A percentile compares a stretch with the other conserved stretches of the same genome.
Evolutionary conservation across 2,888 invertebrate genomes (phyloP).

Genomic region (Dioctria rufipes): DNA sequence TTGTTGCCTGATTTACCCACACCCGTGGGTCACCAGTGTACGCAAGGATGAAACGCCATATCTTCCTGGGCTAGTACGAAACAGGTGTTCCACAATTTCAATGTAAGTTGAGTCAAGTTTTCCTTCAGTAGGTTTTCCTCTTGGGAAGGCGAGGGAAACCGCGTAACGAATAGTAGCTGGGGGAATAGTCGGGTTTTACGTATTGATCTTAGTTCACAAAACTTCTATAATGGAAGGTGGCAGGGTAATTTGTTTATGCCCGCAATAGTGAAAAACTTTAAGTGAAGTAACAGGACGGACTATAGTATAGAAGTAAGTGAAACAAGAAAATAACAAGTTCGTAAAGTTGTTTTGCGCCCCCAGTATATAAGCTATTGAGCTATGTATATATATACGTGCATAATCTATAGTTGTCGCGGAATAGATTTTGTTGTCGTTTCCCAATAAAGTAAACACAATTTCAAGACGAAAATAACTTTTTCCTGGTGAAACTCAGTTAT

Average conservation of each 20-base stretch:
- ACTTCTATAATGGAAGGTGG: constrained; percentile 38
- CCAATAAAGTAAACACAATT: constrained; percentile 35
- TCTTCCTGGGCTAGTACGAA: background rate
- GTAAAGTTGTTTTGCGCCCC: constrained; percentile 10
- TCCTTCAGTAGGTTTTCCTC: background rate
- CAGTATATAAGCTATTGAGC: background rate
- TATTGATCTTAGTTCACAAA: constrained; percentile 46
- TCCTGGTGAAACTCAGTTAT: constrained; percentile 25
- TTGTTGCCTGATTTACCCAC: constrained; percentile 20
- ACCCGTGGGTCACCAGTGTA: background rate
- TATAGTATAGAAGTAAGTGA: background rate
- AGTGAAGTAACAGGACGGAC: background rate
- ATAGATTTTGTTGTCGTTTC: constrained; percentile 33
- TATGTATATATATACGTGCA: no score
- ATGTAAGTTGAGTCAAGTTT: constrained; percentile 7
- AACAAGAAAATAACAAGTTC: constrained; percentile 4
- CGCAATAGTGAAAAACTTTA: constrained; percentile 29
- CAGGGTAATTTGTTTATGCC: constrained; percentile 45
- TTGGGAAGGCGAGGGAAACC: constrained; percentile 12
- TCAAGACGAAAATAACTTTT: constrained; percentile 29
- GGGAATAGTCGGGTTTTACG: background rate
- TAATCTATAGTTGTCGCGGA: no score
- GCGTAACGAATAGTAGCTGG: constrained; percentile 20
- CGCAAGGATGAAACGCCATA: background rate
- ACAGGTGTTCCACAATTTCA: constrained; percentile 26